Evolutionary conservation across 2,797 vertebrate species (phyloP).

Genomic region (Lerista edwardsae): DNA sequence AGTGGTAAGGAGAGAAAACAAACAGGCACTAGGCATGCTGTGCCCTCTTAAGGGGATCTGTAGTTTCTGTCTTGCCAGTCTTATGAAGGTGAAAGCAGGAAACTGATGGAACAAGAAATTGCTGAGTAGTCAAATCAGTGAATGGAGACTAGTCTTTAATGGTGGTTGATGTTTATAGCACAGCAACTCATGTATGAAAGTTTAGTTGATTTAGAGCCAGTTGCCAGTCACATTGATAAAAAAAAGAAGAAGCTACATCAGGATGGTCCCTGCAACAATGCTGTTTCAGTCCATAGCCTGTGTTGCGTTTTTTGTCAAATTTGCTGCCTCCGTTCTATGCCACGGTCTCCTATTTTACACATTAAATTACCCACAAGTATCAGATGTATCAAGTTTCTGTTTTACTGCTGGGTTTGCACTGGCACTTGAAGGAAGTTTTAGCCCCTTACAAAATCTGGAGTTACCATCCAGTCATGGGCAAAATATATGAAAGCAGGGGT

Average conservation of each 20-base stretch:
- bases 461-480: constrained; percentile 7
- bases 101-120: constrained; percentile 27
- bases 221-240: constrained; percentile 34
- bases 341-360: neutral
- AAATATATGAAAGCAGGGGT: constrained; percentile 2
- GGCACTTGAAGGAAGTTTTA: constrained; percentile 35
- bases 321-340: constrained; percentile 3
- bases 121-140: constrained; percentile 51
- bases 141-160: constrained; percentile 56
- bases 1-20: constrained; percentile 44
- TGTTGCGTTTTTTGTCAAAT: constrained; percentile 19
- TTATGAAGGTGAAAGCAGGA: constrained; percentile 45
- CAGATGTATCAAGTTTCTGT: neutral
- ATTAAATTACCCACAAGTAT: neutral
- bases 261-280: neutral
- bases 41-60: constrained; percentile 37
- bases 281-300: constrained; percentile 27
- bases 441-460: constrained; percentile 16
- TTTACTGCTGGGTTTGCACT: constrained; percentile 1
- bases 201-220: constrained; percentile 43
- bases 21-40: constrained; percentile 48
- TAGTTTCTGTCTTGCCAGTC: constrained; percentile 55
- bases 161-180: constrained; percentile 57
- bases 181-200: constrained; percentile 38
- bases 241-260: neutral